Evolutionary conservation across 2,797 vertebrate genomes (phyloP).

Genomic region (Peromyscus nudipes): DNA sequence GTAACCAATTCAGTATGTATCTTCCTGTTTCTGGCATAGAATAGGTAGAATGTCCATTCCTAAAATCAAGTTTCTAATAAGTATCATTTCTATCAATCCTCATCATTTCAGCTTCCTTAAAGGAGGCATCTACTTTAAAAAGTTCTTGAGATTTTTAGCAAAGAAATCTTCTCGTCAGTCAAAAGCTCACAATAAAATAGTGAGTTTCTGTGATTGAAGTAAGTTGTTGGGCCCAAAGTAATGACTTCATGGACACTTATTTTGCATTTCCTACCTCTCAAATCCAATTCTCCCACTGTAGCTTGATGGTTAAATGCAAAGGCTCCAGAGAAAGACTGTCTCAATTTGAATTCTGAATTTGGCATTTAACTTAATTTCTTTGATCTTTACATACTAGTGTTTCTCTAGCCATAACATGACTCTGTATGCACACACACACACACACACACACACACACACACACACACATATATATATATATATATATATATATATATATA

Average conservation of each 20-base stretch:
- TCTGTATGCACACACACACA: neutral
- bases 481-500: no score
- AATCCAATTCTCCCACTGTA: neutral
- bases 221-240: neutral
- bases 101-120: neutral
- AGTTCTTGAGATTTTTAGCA: slow-evolving; percentile 32
- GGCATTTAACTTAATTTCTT: slow-evolving; percentile 19
- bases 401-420: neutral
- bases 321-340: neutral
- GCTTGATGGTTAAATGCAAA: neutral
- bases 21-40: neutral
- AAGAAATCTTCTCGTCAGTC: slow-evolving; percentile 15
- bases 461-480: no score
- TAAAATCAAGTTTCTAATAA: slow-evolving; percentile 12
- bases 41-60: neutral
- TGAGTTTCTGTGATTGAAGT: neutral
- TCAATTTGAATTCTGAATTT: slow-evolving; percentile 43
- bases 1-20: neutral
- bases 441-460: neutral
- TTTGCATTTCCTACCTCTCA: neutral
- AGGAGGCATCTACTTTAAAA: neutral
- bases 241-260: neutral
- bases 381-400: neutral
- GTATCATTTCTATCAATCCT: neutral
- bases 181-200: slow-evolving; percentile 50